Conservation (phyloP, 1,140 invertebrate species). For the Epicauta chinensis region DNA sequence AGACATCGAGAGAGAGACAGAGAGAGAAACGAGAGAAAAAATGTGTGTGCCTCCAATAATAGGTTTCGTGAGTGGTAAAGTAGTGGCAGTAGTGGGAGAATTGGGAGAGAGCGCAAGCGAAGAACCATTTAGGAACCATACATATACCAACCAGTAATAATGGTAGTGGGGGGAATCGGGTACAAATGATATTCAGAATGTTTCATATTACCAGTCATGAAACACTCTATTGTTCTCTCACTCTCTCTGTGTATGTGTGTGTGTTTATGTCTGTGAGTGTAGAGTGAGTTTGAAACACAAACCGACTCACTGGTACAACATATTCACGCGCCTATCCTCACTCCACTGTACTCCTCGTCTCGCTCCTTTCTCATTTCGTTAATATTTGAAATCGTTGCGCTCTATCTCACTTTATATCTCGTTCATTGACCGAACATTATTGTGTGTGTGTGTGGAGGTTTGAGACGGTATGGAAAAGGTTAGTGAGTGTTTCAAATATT, state of each 20-base stretch:
- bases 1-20: not conserved
- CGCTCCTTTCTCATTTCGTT: no score
- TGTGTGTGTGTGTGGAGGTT: no score
- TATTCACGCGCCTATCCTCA: not conserved
- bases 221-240: slow-evolving; percentile 27
- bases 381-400: no score
- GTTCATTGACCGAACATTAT: no score
- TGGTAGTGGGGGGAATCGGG: slow-evolving; percentile 11
- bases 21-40: not conserved
- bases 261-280: not conserved
- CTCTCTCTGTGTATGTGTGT: not conserved
- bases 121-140: not conserved
- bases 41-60: not conserved
- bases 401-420: no score
- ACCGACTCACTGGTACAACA: not conserved
- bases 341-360: not conserved
- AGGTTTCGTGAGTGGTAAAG: not conserved
- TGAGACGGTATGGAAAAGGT: no score
- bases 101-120: slow-evolving; percentile 23
- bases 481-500: no score
- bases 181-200: slow-evolving; percentile 21
- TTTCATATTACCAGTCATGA: no score
- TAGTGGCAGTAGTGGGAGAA: slow-evolving; percentile 16
- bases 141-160: slow-evolving; percentile 31
- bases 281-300: not conserved